phyloP scores from a whole-genome alignment of 2,113 vertebrate species.

The Coptodon bakossiorum region DNA sequence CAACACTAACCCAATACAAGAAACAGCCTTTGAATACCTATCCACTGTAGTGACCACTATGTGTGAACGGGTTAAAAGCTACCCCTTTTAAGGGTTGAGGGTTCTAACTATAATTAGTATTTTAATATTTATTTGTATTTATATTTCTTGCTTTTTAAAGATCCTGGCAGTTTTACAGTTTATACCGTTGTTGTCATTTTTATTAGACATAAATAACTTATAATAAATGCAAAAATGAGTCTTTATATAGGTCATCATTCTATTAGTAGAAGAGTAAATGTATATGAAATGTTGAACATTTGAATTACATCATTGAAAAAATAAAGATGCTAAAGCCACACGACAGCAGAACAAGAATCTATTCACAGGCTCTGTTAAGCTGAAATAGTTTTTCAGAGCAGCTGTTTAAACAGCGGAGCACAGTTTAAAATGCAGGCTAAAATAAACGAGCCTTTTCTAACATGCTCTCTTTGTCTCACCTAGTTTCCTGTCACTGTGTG shows the following conservation, averaged over 20 bases:
- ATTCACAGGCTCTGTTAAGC: not conserved
- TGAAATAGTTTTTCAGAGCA: not conserved
- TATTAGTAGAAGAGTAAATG: not conserved
- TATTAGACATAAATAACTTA: not conserved
- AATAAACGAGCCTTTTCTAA: not conserved
- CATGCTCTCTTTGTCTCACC: not conserved
- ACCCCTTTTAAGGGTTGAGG: fast-evolving
- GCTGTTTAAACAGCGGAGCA: not conserved
- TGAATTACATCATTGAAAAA: not conserved
- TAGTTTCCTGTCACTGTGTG: not conserved
- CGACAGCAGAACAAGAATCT: not conserved
- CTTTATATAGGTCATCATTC: not conserved
- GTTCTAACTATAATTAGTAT: not conserved
- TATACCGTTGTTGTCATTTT: not conserved
- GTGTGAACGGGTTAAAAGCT: not conserved
- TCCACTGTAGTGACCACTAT: not conserved
- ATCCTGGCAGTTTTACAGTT: not conserved
- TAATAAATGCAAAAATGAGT: not conserved
- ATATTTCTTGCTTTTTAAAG: not conserved
- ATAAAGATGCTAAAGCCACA: fast-evolving
- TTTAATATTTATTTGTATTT: not conserved
- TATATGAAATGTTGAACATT: not conserved
- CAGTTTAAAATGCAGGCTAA: not conserved
- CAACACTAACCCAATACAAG: not conserved
- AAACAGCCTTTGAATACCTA: not conserved